Evolutionary conservation across 2,888 invertebrate species (phyloP).

Genomic region (Polietes domitor): DNA sequence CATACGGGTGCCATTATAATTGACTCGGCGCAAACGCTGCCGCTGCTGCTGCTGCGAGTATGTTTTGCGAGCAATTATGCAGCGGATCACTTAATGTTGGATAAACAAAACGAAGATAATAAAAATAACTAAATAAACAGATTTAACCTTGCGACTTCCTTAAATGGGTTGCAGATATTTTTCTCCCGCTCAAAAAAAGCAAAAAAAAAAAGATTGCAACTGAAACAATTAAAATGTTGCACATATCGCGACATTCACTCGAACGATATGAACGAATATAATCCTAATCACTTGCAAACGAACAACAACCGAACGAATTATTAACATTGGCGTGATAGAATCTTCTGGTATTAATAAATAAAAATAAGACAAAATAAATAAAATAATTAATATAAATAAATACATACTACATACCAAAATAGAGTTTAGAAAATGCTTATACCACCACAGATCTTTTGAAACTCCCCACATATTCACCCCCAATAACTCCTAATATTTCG

Average conservation of each 20-base stretch:
- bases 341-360: no score
- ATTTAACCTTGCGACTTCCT: slow-evolving; percentile 65
- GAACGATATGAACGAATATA: background rate
- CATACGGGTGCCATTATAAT: slow-evolving; percentile 49
- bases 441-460: no score
- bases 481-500: no score
- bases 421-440: no score
- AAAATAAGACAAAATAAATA: no score
- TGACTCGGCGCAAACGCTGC: slow-evolving; percentile 52
- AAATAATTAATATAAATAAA: no score
- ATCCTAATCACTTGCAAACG: slow-evolving; percentile 23
- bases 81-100: slow-evolving; percentile 32
- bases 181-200: slow-evolving; percentile 40
- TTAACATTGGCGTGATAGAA: no score
- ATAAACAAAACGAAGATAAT: slow-evolving; percentile 58
- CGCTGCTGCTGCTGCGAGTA: slow-evolving; percentile 15
- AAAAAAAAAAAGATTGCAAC: background rate
- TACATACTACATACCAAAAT: no score
- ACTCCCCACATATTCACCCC: no score
- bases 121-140: slow-evolving; percentile 57
- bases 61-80: slow-evolving; percentile 4
- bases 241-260: slow-evolving; percentile 54
- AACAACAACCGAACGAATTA: background rate
- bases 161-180: slow-evolving; percentile 54
- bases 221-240: slow-evolving; percentile 52